These are phyloP conservation scores for Meandrusa payeni DNA, from an alignment of 2,888 invertebrate species.

Conservation along the genomic window DNA sequence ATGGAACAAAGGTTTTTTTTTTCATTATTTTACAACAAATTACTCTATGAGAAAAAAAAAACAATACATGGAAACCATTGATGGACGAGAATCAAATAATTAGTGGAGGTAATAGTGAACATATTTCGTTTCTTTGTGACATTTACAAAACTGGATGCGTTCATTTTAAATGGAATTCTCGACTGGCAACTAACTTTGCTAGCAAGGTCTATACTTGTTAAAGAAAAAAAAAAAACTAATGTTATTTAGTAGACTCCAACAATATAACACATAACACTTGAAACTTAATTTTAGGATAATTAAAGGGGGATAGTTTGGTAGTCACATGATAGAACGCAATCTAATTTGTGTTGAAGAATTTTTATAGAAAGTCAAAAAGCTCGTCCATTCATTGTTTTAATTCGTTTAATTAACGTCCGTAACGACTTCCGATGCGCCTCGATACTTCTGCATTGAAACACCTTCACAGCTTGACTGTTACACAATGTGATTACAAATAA, in stretches of 20 bases:
- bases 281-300: neutral
- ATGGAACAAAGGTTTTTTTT: slow-evolving; percentile 12
- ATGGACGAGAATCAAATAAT: slow-evolving; percentile 8
- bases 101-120: neutral
- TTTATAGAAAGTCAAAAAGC: slow-evolving; percentile 51
- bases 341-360: slow-evolving; percentile 22
- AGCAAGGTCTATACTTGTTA: no score
- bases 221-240: no score
- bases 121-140: no score
- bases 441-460: slow-evolving; percentile 35
- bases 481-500: slow-evolving; percentile 31
- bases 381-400: slow-evolving; percentile 58
- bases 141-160: no score
- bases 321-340: neutral
- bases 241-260: no score
- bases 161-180: no score
- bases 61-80: slow-evolving; percentile 12
- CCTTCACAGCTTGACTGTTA: slow-evolving; percentile 25
- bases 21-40: slow-evolving; percentile 18
- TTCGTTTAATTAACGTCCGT: slow-evolving; percentile 65
- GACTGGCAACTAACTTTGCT: no score
- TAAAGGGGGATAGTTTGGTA: neutral
- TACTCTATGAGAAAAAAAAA: slow-evolving; percentile 7
- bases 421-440: slow-evolving; percentile 48
- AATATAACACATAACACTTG: no score